Base-by-base conservation (phyloP, 2,888 invertebrate species). In the Cryptosula pallasiana region DNA sequence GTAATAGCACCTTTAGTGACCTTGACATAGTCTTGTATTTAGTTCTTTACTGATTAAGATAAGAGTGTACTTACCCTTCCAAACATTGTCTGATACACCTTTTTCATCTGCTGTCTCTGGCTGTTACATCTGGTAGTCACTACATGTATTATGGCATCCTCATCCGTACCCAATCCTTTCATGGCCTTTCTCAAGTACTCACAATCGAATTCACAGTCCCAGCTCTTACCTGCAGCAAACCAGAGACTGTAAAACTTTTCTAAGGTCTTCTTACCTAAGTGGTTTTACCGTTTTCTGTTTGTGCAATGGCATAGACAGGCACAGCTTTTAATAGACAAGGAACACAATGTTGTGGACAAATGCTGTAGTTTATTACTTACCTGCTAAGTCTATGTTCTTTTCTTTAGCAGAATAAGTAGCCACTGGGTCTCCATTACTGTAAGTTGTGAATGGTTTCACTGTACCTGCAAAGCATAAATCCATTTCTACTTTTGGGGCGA, bases 131-230 rank as follows among this genome's bases (percentile, higher is more conserved):
- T 89, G 76, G 89, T 89, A 9, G 92, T 90, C 69, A 97, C 87
- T 16, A 96, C 90, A 78, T 91, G 90, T 73, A 95, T 94, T 78
- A 96, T 91, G 0, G 92, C 88, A 80, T 91, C 91, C 83, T 96
- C 95, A 82, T 96, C 93, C 0, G 95, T 95, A 36, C 83, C 83
- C 16, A 78, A 69, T 16, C 82, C 82, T 73, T 80, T 81, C 80
- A 82, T 82, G 25, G 81, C 80, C 34, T 77, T 74, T 27, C 78
- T 72, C 3, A 81, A 73, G 55, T 79, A 80, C 75, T 78, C 77
- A 73, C 78, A 78, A 73, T 81, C 81, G 16, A 72, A 74, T 72
- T 81, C 81, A 3, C 77, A 45, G 63, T 79, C 76, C 81, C 81
- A 81, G 13, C 74, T 54, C 35, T 78, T 72, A 9, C 74, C 78